Base-by-base conservation (phyloP, 2,797 vertebrate species). In the Sitta carolinensis region DNA sequence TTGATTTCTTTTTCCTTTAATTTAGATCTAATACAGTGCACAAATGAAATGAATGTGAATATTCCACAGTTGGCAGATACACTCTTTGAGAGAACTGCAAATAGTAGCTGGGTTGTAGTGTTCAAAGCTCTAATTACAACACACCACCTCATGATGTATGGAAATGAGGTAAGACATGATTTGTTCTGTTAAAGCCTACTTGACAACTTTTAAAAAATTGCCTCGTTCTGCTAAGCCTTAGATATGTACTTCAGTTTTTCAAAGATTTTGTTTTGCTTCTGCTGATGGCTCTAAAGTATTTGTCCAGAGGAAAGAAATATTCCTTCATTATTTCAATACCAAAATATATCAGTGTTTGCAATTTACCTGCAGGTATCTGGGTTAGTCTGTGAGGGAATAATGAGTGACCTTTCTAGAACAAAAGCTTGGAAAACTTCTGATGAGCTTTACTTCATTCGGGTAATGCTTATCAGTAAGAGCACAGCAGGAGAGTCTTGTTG, bases 91-190 rank as follows among this genome's bases (percentile, higher is more conserved):
- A 98, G 98, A 96, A 98, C 98, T 27, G 97, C 98, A 74, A 99
- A 98, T 98, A 98, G 98, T 96, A 99, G 98, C 98, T 99, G 99
- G 99, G 98, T 99, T 95, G 99, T 99, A 95, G 99, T 99, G 85
- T 99, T 99, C 97, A 99, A 99, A 98, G 98, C 99, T 95, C 98
- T 99, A 94, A 98, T 99, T 97, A 98, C 99, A 96, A 98, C 98
- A 34, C 99, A 99, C 98, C 98, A 99, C 97, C 98, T 99, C 97
- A 99, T 99, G 99, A 99, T 99, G 98, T 98, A 99, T 58, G 99
- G 99, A 95, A 99, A 99, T 22, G 99, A 99, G 99, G 99, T 99
- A 98, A 97, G 98, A 40, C 5, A 16, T 54, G 11, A 29, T 90
- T 70, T 4, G 1, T 76, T 87, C 30, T 82, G 7, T 67, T 84